Evolutionary conservation across 2,797 vertebrate species (phyloP).

Genomic region (Spea hammondii): DNA sequence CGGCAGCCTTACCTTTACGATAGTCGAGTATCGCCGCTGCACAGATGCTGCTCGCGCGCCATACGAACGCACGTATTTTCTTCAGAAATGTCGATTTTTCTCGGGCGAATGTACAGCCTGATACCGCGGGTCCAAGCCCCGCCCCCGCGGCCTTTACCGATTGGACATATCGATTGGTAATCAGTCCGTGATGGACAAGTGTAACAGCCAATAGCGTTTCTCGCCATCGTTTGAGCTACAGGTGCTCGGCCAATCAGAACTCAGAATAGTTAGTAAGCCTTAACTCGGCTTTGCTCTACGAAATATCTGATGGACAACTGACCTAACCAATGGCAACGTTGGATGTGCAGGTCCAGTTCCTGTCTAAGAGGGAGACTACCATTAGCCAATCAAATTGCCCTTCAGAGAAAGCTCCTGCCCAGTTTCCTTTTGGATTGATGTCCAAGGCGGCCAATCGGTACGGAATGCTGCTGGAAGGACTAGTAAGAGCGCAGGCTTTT

Average conservation of each 20-base stretch:
- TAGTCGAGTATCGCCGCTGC: not conserved
- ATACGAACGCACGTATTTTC: not conserved
- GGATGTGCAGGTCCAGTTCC: not conserved
- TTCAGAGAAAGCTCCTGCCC: not conserved
- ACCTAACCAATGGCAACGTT: slow-evolving; percentile 16
- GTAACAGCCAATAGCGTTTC: not conserved
- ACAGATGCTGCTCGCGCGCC: not conserved
- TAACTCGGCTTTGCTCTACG: not conserved
- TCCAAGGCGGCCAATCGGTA: not conserved
- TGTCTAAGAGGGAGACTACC: too few relatives aligned
- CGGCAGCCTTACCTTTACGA: not conserved
- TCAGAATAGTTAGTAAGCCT: too few relatives aligned
- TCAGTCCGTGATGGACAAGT: slow-evolving; percentile 11
- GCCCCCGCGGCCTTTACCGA: slow-evolving; percentile 49
- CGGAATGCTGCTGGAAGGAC: not conserved
- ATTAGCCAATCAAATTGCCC: not conserved
- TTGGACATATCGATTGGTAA: slow-evolving; percentile 53
- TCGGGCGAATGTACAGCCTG: not conserved
- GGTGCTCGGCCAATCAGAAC: not conserved
- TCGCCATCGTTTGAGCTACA: not conserved
- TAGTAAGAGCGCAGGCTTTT: not conserved
- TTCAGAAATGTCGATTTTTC: slow-evolving; percentile 38
- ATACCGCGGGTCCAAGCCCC: slow-evolving; percentile 40
- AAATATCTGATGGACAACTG: slow-evolving; percentile 12
- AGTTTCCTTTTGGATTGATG: not conserved